Conservation (phyloP, 2,113 vertebrate species). For the Heterotis niloticus region DNA sequence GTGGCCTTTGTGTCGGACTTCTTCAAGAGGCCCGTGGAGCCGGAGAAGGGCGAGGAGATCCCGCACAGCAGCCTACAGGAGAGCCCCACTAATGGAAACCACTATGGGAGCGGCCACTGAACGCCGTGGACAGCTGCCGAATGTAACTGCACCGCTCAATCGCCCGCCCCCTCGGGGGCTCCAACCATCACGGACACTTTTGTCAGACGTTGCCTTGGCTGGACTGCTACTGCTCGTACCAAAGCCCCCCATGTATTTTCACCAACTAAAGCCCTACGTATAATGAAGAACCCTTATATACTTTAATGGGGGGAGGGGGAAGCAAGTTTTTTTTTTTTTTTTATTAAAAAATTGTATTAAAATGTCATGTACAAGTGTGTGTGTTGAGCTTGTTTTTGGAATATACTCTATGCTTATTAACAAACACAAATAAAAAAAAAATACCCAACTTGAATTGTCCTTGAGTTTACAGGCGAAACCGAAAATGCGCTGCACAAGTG, state of each 20-base stretch:
- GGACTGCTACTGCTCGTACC: conserved; percentile 74
- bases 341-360: conserved; percentile 69
- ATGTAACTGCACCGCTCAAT: conserved; percentile 55
- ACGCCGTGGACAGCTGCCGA: conserved; percentile 48
- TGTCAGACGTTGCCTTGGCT: conserved; percentile 59
- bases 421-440: conserved; percentile 49
- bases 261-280: conserved; percentile 11
- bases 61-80: conserved; percentile 84
- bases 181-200: conserved; percentile 42
- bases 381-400: conserved; percentile 29
- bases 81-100: conserved; percentile 80
- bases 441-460: conserved; percentile 1
- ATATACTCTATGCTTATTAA: conserved; percentile 46
- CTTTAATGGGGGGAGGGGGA: conserved; percentile 52
- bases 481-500: not conserved
- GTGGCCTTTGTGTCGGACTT: conserved; percentile 87
- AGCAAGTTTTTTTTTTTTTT: conserved; percentile 81
- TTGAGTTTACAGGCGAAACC: not conserved
- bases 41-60: conserved; percentile 66
- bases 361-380: conserved; percentile 78
- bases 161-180: conserved; percentile 28
- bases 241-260: conserved; percentile 63
- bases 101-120: conserved; percentile 79
- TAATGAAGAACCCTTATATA: conserved; percentile 20
- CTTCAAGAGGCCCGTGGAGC: conserved; percentile 71